These are phyloP conservation scores for Mesorhabditis spiculigera DNA, from an alignment of 2,888 invertebrate species.

Conservation along the genomic window DNA sequence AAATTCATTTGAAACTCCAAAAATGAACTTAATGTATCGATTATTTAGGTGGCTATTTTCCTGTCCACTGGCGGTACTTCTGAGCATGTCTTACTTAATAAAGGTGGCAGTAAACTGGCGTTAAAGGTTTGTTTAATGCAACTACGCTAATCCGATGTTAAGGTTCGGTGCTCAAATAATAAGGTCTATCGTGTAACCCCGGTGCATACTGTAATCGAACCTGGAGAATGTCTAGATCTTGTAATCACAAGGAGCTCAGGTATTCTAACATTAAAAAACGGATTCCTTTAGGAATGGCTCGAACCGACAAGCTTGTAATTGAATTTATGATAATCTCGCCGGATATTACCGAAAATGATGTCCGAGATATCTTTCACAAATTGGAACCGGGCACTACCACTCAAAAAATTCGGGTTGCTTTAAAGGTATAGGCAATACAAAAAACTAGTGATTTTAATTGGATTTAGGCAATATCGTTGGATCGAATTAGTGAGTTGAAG, in stretches of 20 bases:
- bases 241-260: slow-evolving; percentile 2
- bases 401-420: neutral
- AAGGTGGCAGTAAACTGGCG: slow-evolving; percentile 3
- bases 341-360: neutral
- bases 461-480: neutral
- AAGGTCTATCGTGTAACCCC: slow-evolving; percentile 3
- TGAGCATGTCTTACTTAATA: neutral
- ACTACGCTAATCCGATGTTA: neutral
- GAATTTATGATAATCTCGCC: neutral
- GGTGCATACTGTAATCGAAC: neutral
- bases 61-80: slow-evolving; percentile 5
- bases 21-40: neutral
- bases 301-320: neutral
- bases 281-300: neutral
- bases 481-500: slow-evolving; percentile 6
- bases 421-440: neutral
- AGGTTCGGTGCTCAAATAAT: slow-evolving; percentile 4
- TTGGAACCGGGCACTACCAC: neutral
- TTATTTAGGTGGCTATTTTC: neutral
- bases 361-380: neutral
- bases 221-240: slow-evolving; percentile 3
- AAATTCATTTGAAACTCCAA: neutral
- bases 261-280: neutral
- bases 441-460: neutral
- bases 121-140: neutral